Evolutionary conservation across 2,797 vertebrate genomes (phyloP), one percentile per base, ranked within the genome.

Genomic region (Oreortyx pictus): DNA sequence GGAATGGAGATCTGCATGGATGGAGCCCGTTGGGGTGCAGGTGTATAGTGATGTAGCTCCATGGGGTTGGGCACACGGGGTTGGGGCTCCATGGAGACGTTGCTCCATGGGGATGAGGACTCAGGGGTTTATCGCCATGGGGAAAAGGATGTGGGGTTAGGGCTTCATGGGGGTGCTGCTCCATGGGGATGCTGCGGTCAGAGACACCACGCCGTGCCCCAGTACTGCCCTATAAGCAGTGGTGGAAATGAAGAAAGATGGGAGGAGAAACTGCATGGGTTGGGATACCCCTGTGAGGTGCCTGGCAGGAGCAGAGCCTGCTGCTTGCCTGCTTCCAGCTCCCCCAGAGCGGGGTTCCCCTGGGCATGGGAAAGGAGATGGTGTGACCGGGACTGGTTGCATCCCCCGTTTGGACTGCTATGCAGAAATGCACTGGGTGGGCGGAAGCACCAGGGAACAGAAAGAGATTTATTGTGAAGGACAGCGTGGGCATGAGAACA

Each of bases 321-420:
- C 50, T 52, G 27, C 15, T 52, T 29, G 9, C 27, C 54, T 0
- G 0, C 7, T 22, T 86, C 19, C 27, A 31, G 47, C 67, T 52
- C 49, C 27, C 39, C 65, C 39, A 25, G 6, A 0, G 0, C 23
- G 23, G 7, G 27, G 9, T 29, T 39, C 17, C 60, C 60, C 27
- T 3, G 29, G 10, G 31, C 2, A 5, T 11, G 71, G 59, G 41
- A 68, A 68, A 78, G 1, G 11, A 19, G 33, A 77, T 17, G 6
- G 9, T 65, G 14, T 6, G 27, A 37, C 9, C 5, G 0, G 2
- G 33, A 23, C 47, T 70, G 0, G 0, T 57, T 81, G 74, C 1
- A 2, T 5, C 25, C 39, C 27, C 25, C 8, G 11, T 4, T 52
- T 41, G 39, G 61, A 62, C 25, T 62, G 37, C 39, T 39, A 62